Base-by-base conservation (phyloP, 2,888 invertebrate species). In the Eristalinus sepulchralis region DNA sequence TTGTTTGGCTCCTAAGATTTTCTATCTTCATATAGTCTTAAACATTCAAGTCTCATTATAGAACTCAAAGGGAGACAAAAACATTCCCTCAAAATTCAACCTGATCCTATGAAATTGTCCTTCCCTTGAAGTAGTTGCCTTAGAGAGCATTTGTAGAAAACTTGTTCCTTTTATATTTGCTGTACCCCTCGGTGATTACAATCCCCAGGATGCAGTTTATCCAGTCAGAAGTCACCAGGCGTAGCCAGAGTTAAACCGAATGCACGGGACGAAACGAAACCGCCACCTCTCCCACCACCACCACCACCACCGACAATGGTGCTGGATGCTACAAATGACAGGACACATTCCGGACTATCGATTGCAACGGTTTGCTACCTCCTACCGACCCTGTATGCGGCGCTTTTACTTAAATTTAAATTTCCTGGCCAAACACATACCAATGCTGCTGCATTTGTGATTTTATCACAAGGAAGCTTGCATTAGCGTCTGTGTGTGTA, bases 351-450 rank as follows among this genome's bases (percentile, higher is more conserved):
- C 60, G 64, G 63, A 11, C 64, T 62, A 80, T 85, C 68, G 68
- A 77, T 81, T 77, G 66, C 34, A 68, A 39, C 62, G 59, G 59
- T 75, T 75, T 84, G 67, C 71, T 59, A 75, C 59, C 47, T 39
- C 73, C 66, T n/a, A n/a, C n/a, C n/a, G n/a, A n/a, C 10, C 81
- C 55, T 76, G 66, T 27, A 57, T 60, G 4, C 24, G 62, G 67
- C 27, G 39, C 47, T 47, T 47, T 77, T 81, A 81, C 63, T 77
- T 85, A 47, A 70, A 83, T 77, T 68, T 71, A 59, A 81, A 76
- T 84, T 53, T 76, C 27, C 75, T 53, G 36, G 66, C 47, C 47
- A 47, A n/a, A 47, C 47, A 47, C 47, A 17, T 17, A 27, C 27
- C 5, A n/a, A 39, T 47, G 17, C 47, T 17, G 8, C 9, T 47